These are phyloP conservation scores for silkworm (Bombyx mori) DNA, from an alignment of 1,140 invertebrate genomes.

Conservation along the genomic window DNA sequence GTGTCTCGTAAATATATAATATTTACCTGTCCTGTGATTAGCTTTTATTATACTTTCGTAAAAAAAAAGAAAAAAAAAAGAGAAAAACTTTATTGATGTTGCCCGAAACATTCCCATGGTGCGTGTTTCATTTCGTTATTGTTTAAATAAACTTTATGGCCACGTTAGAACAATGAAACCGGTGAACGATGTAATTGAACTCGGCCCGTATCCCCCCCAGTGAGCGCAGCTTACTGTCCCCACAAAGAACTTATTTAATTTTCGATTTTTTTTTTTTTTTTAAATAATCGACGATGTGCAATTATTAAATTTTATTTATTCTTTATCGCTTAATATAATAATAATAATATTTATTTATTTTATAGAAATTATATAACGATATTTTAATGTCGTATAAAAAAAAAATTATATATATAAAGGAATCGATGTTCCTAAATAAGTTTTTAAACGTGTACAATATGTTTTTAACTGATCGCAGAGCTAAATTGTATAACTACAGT, in stretches of 20 bases:
- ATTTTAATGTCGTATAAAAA: constrained; percentile 33
- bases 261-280: constrained; percentile 46
- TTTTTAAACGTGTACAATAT: constrained; percentile 50
- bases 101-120: constrained; percentile 59
- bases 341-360: constrained; percentile 44
- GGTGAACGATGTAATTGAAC: constrained; percentile 1
- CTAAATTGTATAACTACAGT: constrained; percentile 52
- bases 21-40: constrained; percentile 63
- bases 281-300: constrained; percentile 52
- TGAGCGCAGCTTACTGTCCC: constrained; percentile 44
- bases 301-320: constrained; percentile 63
- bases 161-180: no score
- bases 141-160: constrained; percentile 13
- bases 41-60: constrained; percentile 48
- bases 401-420: constrained; percentile 22
- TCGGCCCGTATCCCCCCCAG: constrained; percentile 12
- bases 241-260: constrained; percentile 34
- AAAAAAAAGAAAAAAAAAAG: background rate
- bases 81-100: constrained; percentile 37
- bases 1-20: constrained; percentile 55
- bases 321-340: constrained; percentile 54
- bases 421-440: constrained; percentile 63
- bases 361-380: constrained; percentile 46
- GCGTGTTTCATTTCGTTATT: constrained; percentile 31
- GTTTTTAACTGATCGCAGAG: constrained; percentile 29